A percentile compares a stretch with the other conserved stretches of the same genome.
Evolutionary conservation across 1,140 invertebrate genomes (phyloP).

Genomic region (Dendroctonus valens): DNA sequence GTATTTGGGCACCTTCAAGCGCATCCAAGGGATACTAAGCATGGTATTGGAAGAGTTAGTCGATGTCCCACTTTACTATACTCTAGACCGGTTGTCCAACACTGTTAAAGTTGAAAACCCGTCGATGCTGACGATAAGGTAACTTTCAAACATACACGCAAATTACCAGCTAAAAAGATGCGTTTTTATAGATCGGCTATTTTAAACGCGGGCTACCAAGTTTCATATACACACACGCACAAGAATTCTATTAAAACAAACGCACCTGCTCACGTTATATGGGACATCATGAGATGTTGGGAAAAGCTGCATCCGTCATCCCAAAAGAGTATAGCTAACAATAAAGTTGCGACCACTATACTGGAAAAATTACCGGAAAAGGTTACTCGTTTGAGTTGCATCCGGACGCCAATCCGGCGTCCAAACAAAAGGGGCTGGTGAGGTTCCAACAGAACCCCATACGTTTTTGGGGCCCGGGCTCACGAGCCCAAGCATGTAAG

Average conservation of each 20-base stretch:
- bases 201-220: conserved; percentile 87
- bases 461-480: conserved; percentile 86
- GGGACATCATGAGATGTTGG: conserved; percentile 92
- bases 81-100: conserved; percentile 62
- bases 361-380: conserved; percentile 54
- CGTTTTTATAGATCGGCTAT: conserved; percentile 75
- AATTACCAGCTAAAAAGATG: conserved; percentile 1
- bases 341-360: conserved; percentile 59
- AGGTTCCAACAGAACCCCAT: conserved; percentile 87
- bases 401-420: conserved; percentile 75
- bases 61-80: conserved; percentile 87
- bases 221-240: conserved; percentile 89
- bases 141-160: conserved; percentile 7
- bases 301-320: conserved; percentile 65
- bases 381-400: conserved; percentile 64
- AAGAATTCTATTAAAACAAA: conserved; percentile 91
- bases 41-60: conserved; percentile 76
- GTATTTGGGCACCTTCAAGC: conserved; percentile 66
- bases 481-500: conserved; percentile 65
- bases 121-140: conserved; percentile 65
- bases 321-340: conserved; percentile 55
- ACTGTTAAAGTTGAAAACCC: conserved; percentile 66
- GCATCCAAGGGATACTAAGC: conserved; percentile 72
- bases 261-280: conserved; percentile 82
- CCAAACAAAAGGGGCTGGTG: conserved; percentile 68